Evolutionary conservation across 2,113 vertebrate genomes (phyloP), one percentile per base, ranked within the genome.

Genomic region (Syrmaticus mikado): DNA sequence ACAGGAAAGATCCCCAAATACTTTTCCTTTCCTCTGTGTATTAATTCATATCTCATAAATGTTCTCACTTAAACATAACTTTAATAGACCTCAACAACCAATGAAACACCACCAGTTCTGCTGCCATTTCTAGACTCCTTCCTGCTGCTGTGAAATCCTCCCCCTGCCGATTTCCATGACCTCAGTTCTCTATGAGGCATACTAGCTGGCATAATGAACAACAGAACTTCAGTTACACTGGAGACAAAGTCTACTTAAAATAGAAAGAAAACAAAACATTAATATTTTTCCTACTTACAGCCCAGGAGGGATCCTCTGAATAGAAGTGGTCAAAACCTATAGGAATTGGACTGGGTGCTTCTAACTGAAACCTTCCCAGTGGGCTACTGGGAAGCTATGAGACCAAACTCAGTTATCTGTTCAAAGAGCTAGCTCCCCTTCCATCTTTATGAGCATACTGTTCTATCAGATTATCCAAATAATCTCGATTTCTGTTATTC

Each of bases 111-210:
- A 84, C 43, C 43, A 73, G 64, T 77, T 95, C 82, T 92, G 94
- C 68, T 94, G 75, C 78, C 87, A 85, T 83, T 95, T 93, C 92
- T 96, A 79, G 68, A 80, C 52, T 95, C 72, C 67, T 80, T 93
- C 55, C 84, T 96, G 81, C 78, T 92, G 50, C 87, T 91, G 25
- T 83, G 87, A 93, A 95, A 92, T 89, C 84, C 84, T 82, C 80
- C 78, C 84, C 82, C 67, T 82, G 75, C 5, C 0, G 13, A 95
- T 94, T 96, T 96, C 95, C 95, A 96, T 87, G 84, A 96, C 82
- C 82, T 96, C 87, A 94, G 87, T 74, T 93, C 92, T 94, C 94
- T 72, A 89, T 85, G 92, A 94, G 87, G 87, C 95, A 95, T 24
- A 43, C 55, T 64, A 91, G 84, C 30, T 92, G 85, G 95, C 91